Percentiles rank a stretch among this genome's conserved stretches.
These are phyloP conservation scores for Teleogryllus oceanicus DNA, from an alignment of 2,888 invertebrate genomes.

Conservation along the genomic window DNA sequence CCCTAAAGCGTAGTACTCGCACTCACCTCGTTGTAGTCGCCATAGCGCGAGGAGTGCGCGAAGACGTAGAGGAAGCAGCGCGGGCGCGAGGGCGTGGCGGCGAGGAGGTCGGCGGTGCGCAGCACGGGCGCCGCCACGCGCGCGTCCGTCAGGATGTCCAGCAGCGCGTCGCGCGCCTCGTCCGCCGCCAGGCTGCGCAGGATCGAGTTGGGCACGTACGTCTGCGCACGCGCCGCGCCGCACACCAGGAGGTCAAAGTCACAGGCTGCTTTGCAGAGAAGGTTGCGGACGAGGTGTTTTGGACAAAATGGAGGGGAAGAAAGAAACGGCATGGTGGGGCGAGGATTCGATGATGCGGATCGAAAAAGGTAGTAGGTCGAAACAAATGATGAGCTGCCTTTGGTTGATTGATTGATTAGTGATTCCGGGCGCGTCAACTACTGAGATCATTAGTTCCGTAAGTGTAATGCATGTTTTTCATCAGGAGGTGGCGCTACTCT, in stretches of 20 bases:
- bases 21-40: conserved; percentile 74
- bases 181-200: conserved; percentile 45
- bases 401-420: too few species aligned
- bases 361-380: too few species aligned
- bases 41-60: conserved; percentile 75
- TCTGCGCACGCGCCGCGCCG: conserved; percentile 48
- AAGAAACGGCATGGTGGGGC: too few species aligned
- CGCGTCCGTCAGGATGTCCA: conserved; percentile 87
- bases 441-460: too few species aligned
- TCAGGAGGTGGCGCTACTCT: too few species aligned
- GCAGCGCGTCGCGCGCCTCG: conserved; percentile 70
- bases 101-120: conserved; percentile 71
- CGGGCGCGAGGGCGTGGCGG: conserved; percentile 67
- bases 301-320: too few species aligned
- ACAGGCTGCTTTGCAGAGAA: too few species aligned
- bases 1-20: neutral
- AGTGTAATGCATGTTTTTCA: too few species aligned
- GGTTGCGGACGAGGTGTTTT: too few species aligned
- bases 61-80: conserved; percentile 86
- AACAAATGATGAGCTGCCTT: too few species aligned
- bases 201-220: neutral
- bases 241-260: conserved; percentile 57
- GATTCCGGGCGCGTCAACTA: too few species aligned
- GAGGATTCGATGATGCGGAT: too few species aligned
- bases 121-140: conserved; percentile 78